Evolutionary conservation across 2,113 vertebrate genomes (phyloP).

Genomic region (Miniopterus natalensis): DNA sequence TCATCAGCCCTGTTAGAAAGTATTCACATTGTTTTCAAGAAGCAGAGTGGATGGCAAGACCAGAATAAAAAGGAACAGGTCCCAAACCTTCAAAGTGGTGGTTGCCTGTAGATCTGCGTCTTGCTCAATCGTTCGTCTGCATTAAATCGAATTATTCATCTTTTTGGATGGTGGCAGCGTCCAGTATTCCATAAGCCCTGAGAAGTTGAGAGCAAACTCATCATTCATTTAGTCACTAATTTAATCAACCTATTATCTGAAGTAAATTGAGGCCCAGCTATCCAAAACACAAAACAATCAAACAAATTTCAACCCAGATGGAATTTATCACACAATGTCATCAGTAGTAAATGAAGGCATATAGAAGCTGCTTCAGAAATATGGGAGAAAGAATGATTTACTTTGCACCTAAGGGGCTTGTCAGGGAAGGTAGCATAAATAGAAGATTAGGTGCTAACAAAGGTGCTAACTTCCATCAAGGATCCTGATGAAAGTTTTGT

Average conservation of each 20-base stretch:
- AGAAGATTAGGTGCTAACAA: neutral
- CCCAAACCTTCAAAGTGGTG: neutral
- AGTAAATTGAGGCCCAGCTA: neutral
- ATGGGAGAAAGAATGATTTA: neutral
- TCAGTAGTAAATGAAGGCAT: neutral
- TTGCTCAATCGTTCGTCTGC: neutral
- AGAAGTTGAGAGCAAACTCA: neutral
- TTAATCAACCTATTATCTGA: neutral
- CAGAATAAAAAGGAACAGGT: neutral
- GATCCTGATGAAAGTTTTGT: neutral
- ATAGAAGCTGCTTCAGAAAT: neutral
- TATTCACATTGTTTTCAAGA: neutral
- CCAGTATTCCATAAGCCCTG: neutral
- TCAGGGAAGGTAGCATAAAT: neutral
- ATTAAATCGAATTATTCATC: neutral
- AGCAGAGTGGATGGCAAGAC: neutral
- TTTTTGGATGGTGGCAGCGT: neutral
- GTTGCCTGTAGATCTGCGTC: too few species aligned
- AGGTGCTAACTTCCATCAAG: neutral
- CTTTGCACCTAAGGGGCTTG: neutral
- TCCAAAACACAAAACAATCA: neutral
- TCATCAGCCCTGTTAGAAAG: neutral
- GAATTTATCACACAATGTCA: neutral
- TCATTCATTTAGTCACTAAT: neutral
- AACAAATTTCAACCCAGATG: neutral